Conservation (phyloP, 2,888 invertebrate genomes). For the Aplocera efformata region DNA sequence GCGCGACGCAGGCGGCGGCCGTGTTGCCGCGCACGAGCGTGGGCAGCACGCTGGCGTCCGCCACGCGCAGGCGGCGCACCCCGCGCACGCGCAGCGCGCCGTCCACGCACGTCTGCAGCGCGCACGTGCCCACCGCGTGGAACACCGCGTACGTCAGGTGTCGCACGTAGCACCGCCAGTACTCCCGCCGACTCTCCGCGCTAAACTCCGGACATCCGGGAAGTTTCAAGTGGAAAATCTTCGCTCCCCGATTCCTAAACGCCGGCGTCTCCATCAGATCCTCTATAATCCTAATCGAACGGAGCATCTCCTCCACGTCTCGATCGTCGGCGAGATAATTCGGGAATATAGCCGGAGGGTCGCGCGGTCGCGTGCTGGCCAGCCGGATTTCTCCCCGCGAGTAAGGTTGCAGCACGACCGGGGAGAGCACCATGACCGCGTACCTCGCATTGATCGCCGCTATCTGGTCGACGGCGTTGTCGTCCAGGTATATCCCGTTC, state of each 20-base stretch:
- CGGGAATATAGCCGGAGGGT: slow-evolving; percentile 42
- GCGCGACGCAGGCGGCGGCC: slow-evolving; percentile 48
- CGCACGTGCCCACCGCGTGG: slow-evolving; percentile 52
- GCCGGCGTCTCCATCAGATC: slow-evolving; percentile 35
- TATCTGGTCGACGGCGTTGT: slow-evolving; percentile 38
- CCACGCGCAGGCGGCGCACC: slow-evolving; percentile 43
- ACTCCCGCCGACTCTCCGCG: slow-evolving; percentile 22
- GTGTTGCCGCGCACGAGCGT: slow-evolving; percentile 46
- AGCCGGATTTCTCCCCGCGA: slow-evolving; percentile 50
- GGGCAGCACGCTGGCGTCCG: slow-evolving; percentile 48
- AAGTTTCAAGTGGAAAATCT: slow-evolving; percentile 35
- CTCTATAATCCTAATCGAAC: slow-evolving; percentile 42
- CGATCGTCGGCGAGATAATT: slow-evolving; percentile 46
- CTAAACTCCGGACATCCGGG: slow-evolving; percentile 37
- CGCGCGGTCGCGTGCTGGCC: slow-evolving; percentile 38
- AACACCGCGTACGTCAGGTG: slow-evolving; percentile 51
- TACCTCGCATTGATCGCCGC: slow-evolving; percentile 32
- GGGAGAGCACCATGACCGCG: slow-evolving; percentile 39
- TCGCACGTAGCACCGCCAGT: slow-evolving; percentile 56
- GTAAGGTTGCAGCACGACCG: slow-evolving; percentile 42
- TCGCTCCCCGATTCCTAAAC: slow-evolving; percentile 35
- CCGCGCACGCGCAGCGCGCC: slow-evolving; percentile 38
- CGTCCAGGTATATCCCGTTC: slow-evolving; percentile 26
- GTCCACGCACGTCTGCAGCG: slow-evolving; percentile 39
- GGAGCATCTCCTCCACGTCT: slow-evolving; percentile 45